Evolutionary conservation across 1,140 invertebrate species (phyloP), one percentile per base, ranked within the genome.

Genomic region (Nasonia giraulti): DNA sequence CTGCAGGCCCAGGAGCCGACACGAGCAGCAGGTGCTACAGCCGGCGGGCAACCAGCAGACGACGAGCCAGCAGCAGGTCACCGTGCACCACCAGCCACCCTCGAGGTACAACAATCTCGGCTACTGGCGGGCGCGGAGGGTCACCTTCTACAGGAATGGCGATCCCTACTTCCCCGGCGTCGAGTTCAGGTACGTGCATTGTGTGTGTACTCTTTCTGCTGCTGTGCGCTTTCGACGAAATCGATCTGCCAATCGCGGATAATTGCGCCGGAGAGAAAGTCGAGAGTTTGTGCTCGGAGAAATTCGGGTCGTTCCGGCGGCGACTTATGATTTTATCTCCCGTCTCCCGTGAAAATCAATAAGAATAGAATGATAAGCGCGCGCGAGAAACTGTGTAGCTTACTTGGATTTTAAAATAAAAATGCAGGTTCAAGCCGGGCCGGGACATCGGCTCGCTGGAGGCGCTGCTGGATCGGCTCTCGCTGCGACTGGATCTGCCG

Each of bases 91-190:
- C 88, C 87, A 89, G 84, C 88, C 95, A 11, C 90, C 94, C 11
- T 94, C 94, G 85, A 94, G 95, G 83, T 97, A 97, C 91, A 95
- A 95, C 83, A 97, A 97, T 91, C 94, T 97, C 62, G 96, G 96
- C 69, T 97, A 97, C 89, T 98, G 97, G 97, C 95, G 96, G 86
- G 97, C 97, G 0, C 94, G 96, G 80, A 93, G 97, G 33, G 96
- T 99, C 62, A 96, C 96, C 1, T 98, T 99, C 92, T 99, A 97
- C 92, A 96, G 97, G 89, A 99, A 99, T 95, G 98, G 98, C 6
- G 98, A 99, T 91, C 96, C 96, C 0, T 97, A 98, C 90, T 97
- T 96, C 91, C 97, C 97, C 68, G 97, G 97, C 0, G 95, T 98
- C 27, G 97, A 98, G 91, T 96, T 97, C 89, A 95, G 97, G 92